Percentiles rank a stretch among this genome's conserved stretches.
These are phyloP conservation scores for Phasianus colchicus DNA, from an alignment of 2,113 vertebrate species.

Conservation along the genomic window DNA sequence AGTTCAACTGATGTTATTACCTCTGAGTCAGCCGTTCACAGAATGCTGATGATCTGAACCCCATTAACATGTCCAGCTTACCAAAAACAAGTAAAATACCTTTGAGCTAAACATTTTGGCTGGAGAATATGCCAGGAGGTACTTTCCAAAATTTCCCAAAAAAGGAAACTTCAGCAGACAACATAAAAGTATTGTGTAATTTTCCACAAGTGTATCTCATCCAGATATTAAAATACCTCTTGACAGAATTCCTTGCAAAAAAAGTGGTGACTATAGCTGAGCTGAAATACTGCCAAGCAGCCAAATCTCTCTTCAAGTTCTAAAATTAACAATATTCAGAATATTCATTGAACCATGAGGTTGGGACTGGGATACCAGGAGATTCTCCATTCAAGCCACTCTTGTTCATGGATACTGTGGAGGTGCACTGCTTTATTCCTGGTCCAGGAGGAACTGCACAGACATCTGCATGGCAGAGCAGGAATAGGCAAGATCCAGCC, in stretches of 20 bases:
- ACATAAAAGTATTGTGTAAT: background rate
- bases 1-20: background rate
- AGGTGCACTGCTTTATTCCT: background rate
- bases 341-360: background rate
- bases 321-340: background rate
- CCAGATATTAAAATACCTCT: background rate
- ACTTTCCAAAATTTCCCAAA: slow-evolving; percentile 4
- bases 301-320: background rate
- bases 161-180: background rate
- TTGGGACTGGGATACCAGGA: background rate
- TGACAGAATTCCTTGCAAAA: background rate
- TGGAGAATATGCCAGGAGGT: background rate
- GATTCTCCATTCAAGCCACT: background rate
- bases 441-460: background rate
- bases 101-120: background rate
- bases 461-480: background rate
- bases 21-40: background rate
- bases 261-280: background rate
- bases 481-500: background rate
- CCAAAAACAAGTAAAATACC: background rate
- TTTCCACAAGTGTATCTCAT: background rate
- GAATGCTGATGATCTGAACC: background rate
- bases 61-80: background rate
- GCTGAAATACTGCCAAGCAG: background rate
- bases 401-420: background rate